phyloP scores from a whole-genome alignment of 64 coral and sea anemone genomes.

The Montipora foliosa region DNA sequence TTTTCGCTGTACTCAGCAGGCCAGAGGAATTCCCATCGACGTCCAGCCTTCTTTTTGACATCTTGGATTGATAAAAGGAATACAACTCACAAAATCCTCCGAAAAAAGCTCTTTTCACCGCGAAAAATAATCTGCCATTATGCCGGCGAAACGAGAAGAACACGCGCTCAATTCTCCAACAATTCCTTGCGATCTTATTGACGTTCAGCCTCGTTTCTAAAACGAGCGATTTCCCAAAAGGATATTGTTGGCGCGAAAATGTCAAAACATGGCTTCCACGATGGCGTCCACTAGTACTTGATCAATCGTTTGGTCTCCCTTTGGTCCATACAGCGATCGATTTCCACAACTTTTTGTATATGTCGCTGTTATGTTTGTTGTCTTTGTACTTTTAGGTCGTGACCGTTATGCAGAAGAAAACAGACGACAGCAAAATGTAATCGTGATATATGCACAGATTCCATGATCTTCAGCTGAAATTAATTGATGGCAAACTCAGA shows the following conservation, averaged over 20 bases:
- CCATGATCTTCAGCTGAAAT: not conserved
- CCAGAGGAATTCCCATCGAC: slow-evolving; percentile 72
- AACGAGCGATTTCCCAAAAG: not conserved
- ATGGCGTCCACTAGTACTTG: too few species aligned
- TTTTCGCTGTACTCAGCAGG: slow-evolving; percentile 78
- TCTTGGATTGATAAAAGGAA: slow-evolving; percentile 7
- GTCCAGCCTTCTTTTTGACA: slow-evolving; percentile 97
- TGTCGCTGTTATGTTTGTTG: too few species aligned
- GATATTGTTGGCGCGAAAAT: too few species aligned
- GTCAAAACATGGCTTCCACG: too few species aligned
- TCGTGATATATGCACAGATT: not conserved
- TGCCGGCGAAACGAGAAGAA: not conserved
- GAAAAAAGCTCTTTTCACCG: not conserved
- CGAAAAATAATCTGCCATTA: not conserved
- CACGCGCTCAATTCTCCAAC: not conserved
- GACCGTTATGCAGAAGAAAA: not conserved
- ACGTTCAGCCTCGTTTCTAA: not conserved
- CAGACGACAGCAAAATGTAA: not conserved
- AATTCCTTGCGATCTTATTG: not conserved
- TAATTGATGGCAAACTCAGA: not conserved
- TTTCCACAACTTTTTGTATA: too few species aligned
- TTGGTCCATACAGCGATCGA: too few species aligned
- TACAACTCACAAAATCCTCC: not conserved
- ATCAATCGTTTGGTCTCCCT: too few species aligned
- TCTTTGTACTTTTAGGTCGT: too few species aligned